Evolutionary conservation across 2,113 vertebrate genomes (phyloP), one percentile per base, ranked within the genome.

Genomic region (Alaudala cheleensis): DNA sequence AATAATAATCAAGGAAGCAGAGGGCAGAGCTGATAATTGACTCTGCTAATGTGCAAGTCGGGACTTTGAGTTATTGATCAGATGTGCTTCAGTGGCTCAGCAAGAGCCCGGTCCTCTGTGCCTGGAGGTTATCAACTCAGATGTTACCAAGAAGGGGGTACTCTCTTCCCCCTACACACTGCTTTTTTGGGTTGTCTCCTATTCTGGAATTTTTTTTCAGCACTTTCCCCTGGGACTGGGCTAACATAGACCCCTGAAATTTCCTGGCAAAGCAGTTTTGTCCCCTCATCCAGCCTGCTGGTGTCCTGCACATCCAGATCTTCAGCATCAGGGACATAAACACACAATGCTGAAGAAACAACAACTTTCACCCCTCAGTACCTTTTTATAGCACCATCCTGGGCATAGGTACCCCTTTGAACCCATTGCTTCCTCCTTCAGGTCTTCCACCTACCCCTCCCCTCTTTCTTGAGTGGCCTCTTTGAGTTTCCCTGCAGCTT

Each of bases 1-100:
- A 97, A 97, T 96, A 97, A 96, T 97, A 97, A 97, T 94, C 96
- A 97, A 95, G 95, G 92, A 96, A 96, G 93, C 96, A 91, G 90
- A 96, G 95, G 94, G 96, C 91, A 93, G 95, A 95, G 88, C 81
- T 94, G 92, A 94, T 97, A 96, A 97, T 96, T 95, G 95, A 97
- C 92, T 96, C 86, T 79, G 86, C 74, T 97, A 96, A 97, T 96
- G 94, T 94, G 92, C 87, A 80, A 95, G 84, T 95, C 1, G 70
- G 88, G 95, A 88, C 62, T 90, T 83, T 71, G 95, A 94, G 93
- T 96, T 97, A 97, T 97, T 92, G 94, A 97, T 96, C 90, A 95
- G 92, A 82, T 96, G 72, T 86, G 90, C 76, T 97, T 91, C n/a
- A 10, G 86, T 74, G 67, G 86, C 81, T 96, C 86, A 92, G 74